These are phyloP conservation scores for Cistogaster globosa DNA, from an alignment of 2,888 invertebrate species.

Conservation along the genomic window DNA sequence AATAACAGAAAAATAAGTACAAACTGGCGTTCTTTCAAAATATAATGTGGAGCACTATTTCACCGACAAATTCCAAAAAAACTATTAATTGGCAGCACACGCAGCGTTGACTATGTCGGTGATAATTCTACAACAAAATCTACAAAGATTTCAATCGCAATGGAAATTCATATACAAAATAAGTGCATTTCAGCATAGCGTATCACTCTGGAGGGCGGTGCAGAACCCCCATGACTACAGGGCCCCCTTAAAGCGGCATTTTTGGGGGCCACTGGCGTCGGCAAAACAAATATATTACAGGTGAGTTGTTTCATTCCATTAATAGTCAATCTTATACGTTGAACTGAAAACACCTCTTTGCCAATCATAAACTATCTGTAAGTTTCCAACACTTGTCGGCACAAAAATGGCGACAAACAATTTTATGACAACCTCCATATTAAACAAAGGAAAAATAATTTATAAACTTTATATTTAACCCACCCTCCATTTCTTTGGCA, in stretches of 20 bases:
- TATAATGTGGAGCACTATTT: constrained; percentile 83
- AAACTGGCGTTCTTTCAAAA: constrained; percentile 70
- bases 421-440: too few relatives aligned
- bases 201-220: constrained; percentile 84
- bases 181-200: constrained; percentile 84
- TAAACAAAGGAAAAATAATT: too few relatives aligned
- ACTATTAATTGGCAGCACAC: constrained; percentile 82
- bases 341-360: too few relatives aligned
- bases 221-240: constrained; percentile 83
- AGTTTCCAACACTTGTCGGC: too few relatives aligned
- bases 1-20: constrained; percentile 38
- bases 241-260: constrained; percentile 85
- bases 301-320: constrained; percentile 83
- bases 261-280: constrained; percentile 95
- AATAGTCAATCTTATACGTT: too few relatives aligned
- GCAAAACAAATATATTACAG: constrained; percentile 96
- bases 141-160: constrained; percentile 83
- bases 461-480: too few relatives aligned
- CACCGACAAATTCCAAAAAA: constrained; percentile 83
- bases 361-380: too few relatives aligned
- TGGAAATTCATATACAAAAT: constrained; percentile 83
- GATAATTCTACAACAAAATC: constrained; percentile 79
- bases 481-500: too few relatives aligned
- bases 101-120: constrained; percentile 83
- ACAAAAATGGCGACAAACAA: too few relatives aligned